A percentile compares a stretch with the other conserved stretches of the same genome.
Conservation (phyloP, 1,140 invertebrate genomes). For the Oncopodura yosiiana region DNA sequence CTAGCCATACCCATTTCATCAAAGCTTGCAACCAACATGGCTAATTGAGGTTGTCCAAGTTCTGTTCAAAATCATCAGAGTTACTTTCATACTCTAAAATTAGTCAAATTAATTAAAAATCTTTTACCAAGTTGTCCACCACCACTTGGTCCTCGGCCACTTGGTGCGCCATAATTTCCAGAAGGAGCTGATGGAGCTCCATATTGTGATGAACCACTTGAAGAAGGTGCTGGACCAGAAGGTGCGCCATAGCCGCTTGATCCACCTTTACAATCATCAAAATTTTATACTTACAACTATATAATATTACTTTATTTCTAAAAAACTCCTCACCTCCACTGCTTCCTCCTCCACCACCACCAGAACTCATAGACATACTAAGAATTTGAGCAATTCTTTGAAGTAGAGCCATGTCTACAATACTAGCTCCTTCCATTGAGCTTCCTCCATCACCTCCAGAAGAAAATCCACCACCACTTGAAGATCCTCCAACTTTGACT, state of each 20-base stretch:
- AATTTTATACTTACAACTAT: background rate
- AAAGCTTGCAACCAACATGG: constrained; percentile 3
- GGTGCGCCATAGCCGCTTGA: no score
- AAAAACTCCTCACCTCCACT: constrained; percentile 3
- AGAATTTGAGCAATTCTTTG: constrained; percentile 24
- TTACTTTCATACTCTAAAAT: no score
- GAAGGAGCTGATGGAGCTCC: background rate
- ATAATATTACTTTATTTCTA: background rate
- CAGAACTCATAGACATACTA: constrained; percentile 8
- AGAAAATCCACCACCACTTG: background rate
- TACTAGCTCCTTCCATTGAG: constrained; percentile 4
- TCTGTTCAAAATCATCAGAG: no score
- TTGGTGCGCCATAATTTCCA: background rate
- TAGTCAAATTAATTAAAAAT: no score
- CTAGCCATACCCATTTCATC: background rate
- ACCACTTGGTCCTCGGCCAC: no score
- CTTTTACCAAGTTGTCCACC: background rate
- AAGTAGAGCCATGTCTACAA: constrained; percentile 24
- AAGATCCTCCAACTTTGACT: no score
- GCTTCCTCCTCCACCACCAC: background rate
- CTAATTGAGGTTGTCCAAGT: constrained; percentile 2
- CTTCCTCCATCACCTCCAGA: constrained; percentile 6
- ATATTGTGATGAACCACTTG: no score
- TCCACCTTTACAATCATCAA: constrained; percentile 1
- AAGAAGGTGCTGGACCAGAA: background rate